Conservation (phyloP, 2,888 invertebrate species). For the Adineta ricciae region DNA sequence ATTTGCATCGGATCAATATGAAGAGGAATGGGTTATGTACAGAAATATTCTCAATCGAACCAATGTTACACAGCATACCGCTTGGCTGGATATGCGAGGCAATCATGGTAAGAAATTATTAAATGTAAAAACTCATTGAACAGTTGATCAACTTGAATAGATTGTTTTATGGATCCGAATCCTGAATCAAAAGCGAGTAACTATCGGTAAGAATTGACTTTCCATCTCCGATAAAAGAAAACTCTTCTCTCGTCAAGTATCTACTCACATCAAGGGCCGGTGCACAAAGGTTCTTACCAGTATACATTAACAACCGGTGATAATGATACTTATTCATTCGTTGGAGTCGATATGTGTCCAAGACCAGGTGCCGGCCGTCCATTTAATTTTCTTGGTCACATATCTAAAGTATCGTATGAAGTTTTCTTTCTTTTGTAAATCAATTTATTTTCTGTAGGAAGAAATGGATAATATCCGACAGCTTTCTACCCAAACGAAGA, state of each 20-base stretch:
- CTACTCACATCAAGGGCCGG: slow-evolving; percentile 67
- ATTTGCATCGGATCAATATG: slow-evolving; percentile 66
- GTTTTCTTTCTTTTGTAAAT: not conserved
- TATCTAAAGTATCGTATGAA: slow-evolving; percentile 42
- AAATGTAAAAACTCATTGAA: not conserved
- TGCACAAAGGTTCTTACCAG: slow-evolving; percentile 50
- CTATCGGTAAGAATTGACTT: not conserved
- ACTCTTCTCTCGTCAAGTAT: slow-evolving; percentile 54
- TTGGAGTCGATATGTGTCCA: slow-evolving; percentile 74
- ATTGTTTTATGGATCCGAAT: slow-evolving; percentile 31
- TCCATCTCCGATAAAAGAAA: not conserved
- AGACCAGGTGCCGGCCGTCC: slow-evolving; percentile 75
- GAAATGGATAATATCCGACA: slow-evolving; percentile 53
- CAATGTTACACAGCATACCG: slow-evolving; percentile 60
- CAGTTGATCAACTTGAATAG: not conserved
- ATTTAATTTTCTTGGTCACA: slow-evolving; percentile 73
- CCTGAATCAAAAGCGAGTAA: slow-evolving; percentile 1
- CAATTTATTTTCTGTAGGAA: slow-evolving; percentile 33
- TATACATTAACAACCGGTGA: slow-evolving; percentile 42
- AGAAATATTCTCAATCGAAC: slow-evolving; percentile 61
- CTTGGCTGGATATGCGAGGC: slow-evolving; percentile 79
- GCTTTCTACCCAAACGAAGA: slow-evolving; percentile 46
- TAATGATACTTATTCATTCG: slow-evolving; percentile 64
- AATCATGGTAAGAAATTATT: slow-evolving; percentile 66
- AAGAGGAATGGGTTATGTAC: slow-evolving; percentile 73